phyloP scores from a whole-genome alignment of 2,888 invertebrate genomes.

The Agonopterix arenella region DNA sequence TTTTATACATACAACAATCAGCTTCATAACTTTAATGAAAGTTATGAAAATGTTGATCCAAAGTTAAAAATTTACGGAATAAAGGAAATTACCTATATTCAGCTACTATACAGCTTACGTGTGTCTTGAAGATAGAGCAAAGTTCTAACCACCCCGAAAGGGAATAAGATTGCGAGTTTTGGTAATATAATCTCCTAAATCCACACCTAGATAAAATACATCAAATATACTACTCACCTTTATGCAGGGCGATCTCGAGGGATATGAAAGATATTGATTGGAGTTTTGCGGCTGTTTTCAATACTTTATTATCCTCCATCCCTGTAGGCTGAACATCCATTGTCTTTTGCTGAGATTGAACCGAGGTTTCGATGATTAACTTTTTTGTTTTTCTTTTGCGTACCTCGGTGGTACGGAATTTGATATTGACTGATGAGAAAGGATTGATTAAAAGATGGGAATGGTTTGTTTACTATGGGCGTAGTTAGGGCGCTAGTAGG shows the following conservation, averaged over 20 bases:
- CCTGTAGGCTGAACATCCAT: constrained; percentile 30
- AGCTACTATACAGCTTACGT: too few relatives aligned
- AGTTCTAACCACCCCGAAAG: too few relatives aligned
- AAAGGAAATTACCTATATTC: too few relatives aligned
- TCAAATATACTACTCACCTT: neutral
- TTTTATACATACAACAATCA: too few relatives aligned
- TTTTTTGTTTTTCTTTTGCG: constrained; percentile 18
- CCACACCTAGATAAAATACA: neutral
- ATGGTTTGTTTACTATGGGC: neutral
- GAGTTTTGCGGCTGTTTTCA: constrained; percentile 54
- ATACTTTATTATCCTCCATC: constrained; percentile 49
- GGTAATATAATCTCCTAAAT: too few relatives aligned
- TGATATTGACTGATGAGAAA: neutral
- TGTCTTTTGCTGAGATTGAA: constrained; percentile 37
- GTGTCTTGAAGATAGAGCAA: too few relatives aligned
- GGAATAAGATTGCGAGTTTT: neutral
- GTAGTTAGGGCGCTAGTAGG: too few relatives aligned
- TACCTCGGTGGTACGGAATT: constrained; percentile 1
- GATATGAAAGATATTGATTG: constrained; percentile 50
- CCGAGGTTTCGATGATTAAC: constrained; percentile 24
- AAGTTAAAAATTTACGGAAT: too few relatives aligned
- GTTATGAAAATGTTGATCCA: too few relatives aligned
- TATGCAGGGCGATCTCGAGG: constrained; percentile 26
- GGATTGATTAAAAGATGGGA: neutral
- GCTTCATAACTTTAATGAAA: too few relatives aligned